A percentile compares a stretch with the other conserved stretches of the same genome.
phyloP scores from a whole-genome alignment of 2,888 invertebrate genomes.

The Mycalesis mineus region DNA sequence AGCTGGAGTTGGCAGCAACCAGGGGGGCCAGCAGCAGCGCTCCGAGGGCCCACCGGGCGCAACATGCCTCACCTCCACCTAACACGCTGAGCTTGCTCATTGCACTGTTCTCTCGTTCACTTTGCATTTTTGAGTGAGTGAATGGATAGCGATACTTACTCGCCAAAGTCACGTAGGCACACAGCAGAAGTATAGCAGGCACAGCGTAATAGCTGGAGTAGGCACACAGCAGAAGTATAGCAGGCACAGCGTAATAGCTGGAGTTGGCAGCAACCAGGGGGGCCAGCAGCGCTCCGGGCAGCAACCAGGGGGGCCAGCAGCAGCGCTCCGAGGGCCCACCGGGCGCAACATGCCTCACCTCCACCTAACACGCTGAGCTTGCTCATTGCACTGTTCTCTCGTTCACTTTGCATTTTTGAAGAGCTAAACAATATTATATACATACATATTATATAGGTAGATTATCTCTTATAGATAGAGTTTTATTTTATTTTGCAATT shows the following conservation, averaged over 20 bases:
- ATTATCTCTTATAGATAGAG: too few species aligned
- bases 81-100: slow-evolving; percentile 45
- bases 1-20: slow-evolving; percentile 79
- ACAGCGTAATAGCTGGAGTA: slow-evolving; percentile 79
- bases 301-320: slow-evolving; percentile 78
- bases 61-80: slow-evolving; percentile 60
- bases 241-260: slow-evolving; percentile 77
- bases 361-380: slow-evolving; percentile 44
- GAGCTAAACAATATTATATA: too few species aligned
- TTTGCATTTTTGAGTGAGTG: slow-evolving; percentile 47
- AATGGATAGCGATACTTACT: slow-evolving; percentile 71
- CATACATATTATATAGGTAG: too few species aligned
- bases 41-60: slow-evolving; percentile 79
- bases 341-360: slow-evolving; percentile 65
- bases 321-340: slow-evolving; percentile 79
- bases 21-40: slow-evolving; percentile 77
- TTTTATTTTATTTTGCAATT: too few species aligned
- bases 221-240: slow-evolving; percentile 72
- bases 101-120: slow-evolving; percentile 41
- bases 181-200: slow-evolving; percentile 73
- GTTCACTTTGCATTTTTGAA: slow-evolving; percentile 46
- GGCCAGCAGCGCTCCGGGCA: too few species aligned
- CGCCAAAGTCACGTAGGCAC: slow-evolving; percentile 70
- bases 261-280: too few species aligned
- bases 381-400: slow-evolving; percentile 43